A percentile compares a stretch with the other conserved stretches of the same genome.
phyloP scores from a whole-genome alignment of 2,113 vertebrate species.

The Trichomycterus rosablanca region DNA sequence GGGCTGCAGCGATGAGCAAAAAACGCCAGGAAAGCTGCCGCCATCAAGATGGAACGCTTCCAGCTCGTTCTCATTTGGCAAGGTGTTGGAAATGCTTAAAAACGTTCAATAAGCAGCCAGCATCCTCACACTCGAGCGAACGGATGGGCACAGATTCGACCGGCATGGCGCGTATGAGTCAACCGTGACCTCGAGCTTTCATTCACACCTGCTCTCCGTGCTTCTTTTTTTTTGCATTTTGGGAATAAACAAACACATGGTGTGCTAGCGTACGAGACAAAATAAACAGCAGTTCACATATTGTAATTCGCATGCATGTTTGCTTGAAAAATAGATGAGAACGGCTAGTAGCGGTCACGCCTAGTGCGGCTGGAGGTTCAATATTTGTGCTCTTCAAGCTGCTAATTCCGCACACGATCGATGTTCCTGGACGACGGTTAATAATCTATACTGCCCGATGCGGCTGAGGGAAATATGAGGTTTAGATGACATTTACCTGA shows the following conservation, averaged over 20 bases:
- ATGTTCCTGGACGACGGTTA: conserved; percentile 25
- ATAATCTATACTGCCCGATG: conserved; percentile 27
- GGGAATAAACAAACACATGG: conserved; percentile 13
- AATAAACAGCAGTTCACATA: too few species aligned
- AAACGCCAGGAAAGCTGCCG: conserved; percentile 24
- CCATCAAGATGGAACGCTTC: conserved; percentile 15
- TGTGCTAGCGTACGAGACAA: too few species aligned
- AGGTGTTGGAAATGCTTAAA: conserved; percentile 21
- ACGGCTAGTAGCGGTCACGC: too few species aligned
- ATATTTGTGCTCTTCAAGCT: not conserved
- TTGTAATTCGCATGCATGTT: too few species aligned
- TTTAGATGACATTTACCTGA: conserved; percentile 69
- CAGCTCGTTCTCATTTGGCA: conserved; percentile 34
- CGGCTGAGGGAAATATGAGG: conserved; percentile 42
- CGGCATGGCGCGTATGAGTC: conserved; percentile 32
- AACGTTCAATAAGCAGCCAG: conserved; percentile 27
- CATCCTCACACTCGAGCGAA: conserved; percentile 32
- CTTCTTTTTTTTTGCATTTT: conserved; percentile 3
- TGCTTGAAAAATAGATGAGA: too few species aligned
- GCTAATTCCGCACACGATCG: conserved; percentile 27
- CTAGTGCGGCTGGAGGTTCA: not conserved
- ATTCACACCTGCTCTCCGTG: conserved; percentile 34
- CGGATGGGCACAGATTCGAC: conserved; percentile 33
- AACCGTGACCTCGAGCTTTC: conserved; percentile 32
- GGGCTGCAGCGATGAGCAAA: conserved; percentile 3